Percentiles rank a stretch among this genome's conserved stretches.
These are phyloP conservation scores for Streblospio benedicti DNA, from an alignment of 1,140 invertebrate genomes.

Conservation along the genomic window DNA sequence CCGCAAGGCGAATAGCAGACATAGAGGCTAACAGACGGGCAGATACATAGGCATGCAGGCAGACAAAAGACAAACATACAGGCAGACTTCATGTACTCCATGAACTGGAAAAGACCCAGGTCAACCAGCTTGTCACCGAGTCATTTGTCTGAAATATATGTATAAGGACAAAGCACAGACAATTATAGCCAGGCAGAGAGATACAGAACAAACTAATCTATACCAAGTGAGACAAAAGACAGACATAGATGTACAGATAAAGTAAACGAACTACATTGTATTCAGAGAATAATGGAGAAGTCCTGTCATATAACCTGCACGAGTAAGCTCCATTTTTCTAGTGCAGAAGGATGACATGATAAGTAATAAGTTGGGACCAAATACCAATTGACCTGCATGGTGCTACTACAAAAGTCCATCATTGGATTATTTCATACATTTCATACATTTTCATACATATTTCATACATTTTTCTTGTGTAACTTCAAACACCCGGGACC, in stretches of 20 bases:
- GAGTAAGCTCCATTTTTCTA: neutral
- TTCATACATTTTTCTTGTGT: too few relatives aligned
- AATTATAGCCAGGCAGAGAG: neutral
- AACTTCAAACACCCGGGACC: too few relatives aligned
- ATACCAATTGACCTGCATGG: too few relatives aligned
- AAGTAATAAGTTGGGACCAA: neutral
- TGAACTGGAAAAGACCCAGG: neutral
- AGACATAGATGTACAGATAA: neutral
- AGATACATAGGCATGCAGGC: too few relatives aligned
- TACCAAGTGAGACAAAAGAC: neutral
- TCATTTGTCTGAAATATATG: neutral
- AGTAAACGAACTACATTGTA: neutral
- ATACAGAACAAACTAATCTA: neutral
- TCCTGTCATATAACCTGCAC: neutral
- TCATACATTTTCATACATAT: neutral
- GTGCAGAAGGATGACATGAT: neutral
- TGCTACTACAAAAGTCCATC: too few relatives aligned
- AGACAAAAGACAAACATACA: too few relatives aligned
- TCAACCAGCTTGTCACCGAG: slow-evolving; percentile 43
- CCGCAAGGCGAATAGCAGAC: too few relatives aligned
- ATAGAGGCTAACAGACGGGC: too few relatives aligned
- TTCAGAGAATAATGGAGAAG: neutral
- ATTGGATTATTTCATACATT: too few relatives aligned
- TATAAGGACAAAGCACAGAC: too few relatives aligned
- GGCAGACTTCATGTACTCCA: slow-evolving; percentile 49